A percentile compares a stretch with the other conserved stretches of the same genome.
Evolutionary conservation across 2,797 vertebrate species (phyloP).

Genomic region (Micropoecilia bifurca): DNA sequence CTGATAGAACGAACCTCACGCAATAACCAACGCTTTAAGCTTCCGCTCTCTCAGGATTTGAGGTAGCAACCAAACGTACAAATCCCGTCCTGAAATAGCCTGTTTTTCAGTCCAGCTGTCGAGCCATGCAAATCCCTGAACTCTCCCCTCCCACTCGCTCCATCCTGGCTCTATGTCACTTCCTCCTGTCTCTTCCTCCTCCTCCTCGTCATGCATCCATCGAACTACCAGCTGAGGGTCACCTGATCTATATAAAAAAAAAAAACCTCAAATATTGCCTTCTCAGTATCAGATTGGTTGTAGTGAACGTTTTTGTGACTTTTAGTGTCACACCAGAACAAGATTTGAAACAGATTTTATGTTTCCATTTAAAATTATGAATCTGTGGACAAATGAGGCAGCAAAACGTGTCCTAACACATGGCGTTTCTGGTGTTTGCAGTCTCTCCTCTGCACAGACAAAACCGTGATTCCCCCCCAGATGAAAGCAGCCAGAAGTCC

Average conservation of each 20-base stretch:
- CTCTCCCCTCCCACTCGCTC: constrained; percentile 72
- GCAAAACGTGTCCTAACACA: constrained; percentile 7
- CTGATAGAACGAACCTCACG: constrained; percentile 57
- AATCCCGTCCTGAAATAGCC: constrained; percentile 84
- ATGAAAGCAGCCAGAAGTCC: constrained; percentile 79
- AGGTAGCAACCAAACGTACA: constrained; percentile 80
- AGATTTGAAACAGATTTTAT: not conserved
- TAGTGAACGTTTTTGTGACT: constrained; percentile 42
- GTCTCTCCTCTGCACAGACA: constrained; percentile 62
- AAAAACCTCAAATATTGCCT: constrained; percentile 54
- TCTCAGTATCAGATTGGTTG: constrained; percentile 51
- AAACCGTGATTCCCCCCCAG: constrained; percentile 62
- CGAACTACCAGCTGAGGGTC: constrained; percentile 46
- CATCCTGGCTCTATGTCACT: constrained; percentile 72
- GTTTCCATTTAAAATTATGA: not conserved
- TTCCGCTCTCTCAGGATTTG: constrained; percentile 75
- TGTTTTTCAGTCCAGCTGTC: constrained; percentile 84
- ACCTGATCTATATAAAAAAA: constrained; percentile 65
- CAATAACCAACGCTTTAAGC: constrained; percentile 68
- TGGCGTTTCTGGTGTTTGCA: constrained; percentile 33
- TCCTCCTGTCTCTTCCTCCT: constrained; percentile 62
- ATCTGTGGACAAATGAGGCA: constrained; percentile 13
- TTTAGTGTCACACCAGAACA: constrained; percentile 10
- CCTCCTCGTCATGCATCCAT: constrained; percentile 37
- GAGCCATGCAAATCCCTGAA: constrained; percentile 81